Base-by-base conservation (phyloP, 1,140 invertebrate genomes). In the Antheraea pernyi region DNA sequence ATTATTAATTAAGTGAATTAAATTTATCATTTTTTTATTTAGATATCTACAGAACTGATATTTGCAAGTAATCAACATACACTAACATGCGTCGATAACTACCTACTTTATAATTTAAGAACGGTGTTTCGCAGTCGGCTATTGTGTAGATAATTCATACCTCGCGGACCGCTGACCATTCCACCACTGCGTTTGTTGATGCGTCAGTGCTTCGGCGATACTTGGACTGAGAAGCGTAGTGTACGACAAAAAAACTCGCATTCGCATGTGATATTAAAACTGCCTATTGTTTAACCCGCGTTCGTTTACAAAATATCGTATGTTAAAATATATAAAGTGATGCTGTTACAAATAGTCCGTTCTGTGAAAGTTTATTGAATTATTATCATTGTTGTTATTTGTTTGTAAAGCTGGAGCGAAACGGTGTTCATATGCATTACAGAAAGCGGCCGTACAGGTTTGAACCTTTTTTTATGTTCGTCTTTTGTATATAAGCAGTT, bases 371-470 rank as follows among this genome's bases (percentile, higher is more conserved):
- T 53, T 53, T 10, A 1, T 53, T n/a, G 46, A 53, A 16, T 53
- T 53, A 13, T 76, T 67, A 70, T 68, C 67, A 71, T 67, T 71
- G 73, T 67, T 69, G 65, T 70, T 80, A 73, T 80, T 81, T 72
- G 65, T 80, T 83, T 74, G 81, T 81, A 88, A 91, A 89, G 81
- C 89, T 91, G 89, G 89, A 91, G 88, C 87, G 83, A 69, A 83
- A 89, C 79, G 83, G 79, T 82, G 74, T 83, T 81, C 84, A 90
- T 85, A 91, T 91, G 89, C 87, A 91, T 89, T 91, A 91, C 89
- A 88, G 89, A 86, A 91, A 91, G 82, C 86, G 88, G 74, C 87
- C 89, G 68, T 85, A 89, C 84, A 91, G 88, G 89, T 91, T 81
- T 75, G 46, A 6, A 53, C 16, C 10, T 53, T 53, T 13, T 53